Conservation (phyloP, 2,888 invertebrate genomes). For the Zaprionus bogoriensis region DNA sequence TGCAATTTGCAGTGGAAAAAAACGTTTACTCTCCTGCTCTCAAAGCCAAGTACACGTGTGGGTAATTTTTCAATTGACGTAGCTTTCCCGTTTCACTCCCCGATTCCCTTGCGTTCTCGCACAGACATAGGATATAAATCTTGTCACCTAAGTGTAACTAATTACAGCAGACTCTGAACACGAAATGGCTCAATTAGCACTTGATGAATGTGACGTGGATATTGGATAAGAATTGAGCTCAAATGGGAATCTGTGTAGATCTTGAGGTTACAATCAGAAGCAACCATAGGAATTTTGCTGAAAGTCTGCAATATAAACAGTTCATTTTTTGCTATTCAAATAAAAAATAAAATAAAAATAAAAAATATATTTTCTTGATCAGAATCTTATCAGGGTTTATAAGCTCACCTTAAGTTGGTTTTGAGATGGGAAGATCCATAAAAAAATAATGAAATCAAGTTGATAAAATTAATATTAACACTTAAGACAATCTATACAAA, state of each 20-base stretch:
- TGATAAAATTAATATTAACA: too few relatives aligned
- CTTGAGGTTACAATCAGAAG: too few relatives aligned
- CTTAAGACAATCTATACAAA: too few relatives aligned
- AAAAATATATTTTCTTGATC: too few relatives aligned
- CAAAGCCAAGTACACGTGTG: constrained; percentile 1
- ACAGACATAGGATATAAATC: constrained; percentile 31
- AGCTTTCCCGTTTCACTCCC: constrained; percentile 24
- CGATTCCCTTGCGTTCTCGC: neutral
- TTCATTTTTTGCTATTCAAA: too few relatives aligned
- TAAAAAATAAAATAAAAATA: neutral
- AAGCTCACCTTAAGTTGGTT: too few relatives aligned
- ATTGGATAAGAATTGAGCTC: neutral
- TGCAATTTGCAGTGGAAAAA: constrained; percentile 6
- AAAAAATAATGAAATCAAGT: too few relatives aligned
- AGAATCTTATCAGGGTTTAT: too few relatives aligned
- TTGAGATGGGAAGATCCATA: too few relatives aligned
- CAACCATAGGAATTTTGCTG: too few relatives aligned
- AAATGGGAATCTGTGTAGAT: neutral
- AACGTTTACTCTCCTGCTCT: neutral
- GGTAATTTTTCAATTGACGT: constrained; percentile 47
- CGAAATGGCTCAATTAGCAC: constrained; percentile 29
- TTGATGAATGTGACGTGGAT: too few relatives aligned
- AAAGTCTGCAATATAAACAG: too few relatives aligned
- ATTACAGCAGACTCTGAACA: constrained; percentile 13
- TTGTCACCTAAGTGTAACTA: constrained; percentile 37